Conservation (phyloP, 2,888 invertebrate genomes). For the Yponomeuta sedellus region DNA sequence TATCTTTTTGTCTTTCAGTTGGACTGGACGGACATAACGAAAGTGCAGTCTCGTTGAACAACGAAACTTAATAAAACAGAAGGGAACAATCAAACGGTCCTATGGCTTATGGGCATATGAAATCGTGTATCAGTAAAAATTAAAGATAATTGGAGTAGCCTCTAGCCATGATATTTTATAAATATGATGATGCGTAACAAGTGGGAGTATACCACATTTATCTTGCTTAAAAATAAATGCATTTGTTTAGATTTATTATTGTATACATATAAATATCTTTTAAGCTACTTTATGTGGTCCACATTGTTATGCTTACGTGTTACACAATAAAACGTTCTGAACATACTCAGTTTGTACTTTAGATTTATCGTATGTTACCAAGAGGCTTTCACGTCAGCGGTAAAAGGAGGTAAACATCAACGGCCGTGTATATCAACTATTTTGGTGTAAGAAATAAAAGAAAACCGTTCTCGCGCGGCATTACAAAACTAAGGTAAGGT, state of each 20-base stretch:
- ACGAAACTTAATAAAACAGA: too few species aligned
- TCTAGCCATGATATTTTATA: conserved; percentile 6
- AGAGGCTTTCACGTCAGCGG: conserved; percentile 13
- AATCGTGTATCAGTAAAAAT: neutral
- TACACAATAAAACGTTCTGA: conserved; percentile 50
- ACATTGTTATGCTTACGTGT: conserved; percentile 60
- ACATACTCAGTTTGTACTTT: conserved; percentile 59
- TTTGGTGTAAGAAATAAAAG: conserved; percentile 2
- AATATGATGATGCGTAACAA: neutral
- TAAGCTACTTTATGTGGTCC: conserved; percentile 45
- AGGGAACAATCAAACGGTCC: neutral
- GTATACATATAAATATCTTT: conserved; percentile 29
- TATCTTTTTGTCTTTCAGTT: too few species aligned
- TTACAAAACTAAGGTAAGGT: conserved; percentile 5
- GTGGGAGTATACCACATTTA: conserved; percentile 2
- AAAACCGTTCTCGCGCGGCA: neutral
- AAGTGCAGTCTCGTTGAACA: too few species aligned
- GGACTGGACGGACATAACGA: too few species aligned
- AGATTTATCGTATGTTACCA: conserved; percentile 42
- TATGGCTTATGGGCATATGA: neutral
- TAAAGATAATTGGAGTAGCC: conserved; percentile 4
- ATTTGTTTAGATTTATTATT: conserved; percentile 4
- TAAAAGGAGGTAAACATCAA: neutral
- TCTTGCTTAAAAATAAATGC: conserved; percentile 13
- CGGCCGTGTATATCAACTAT: neutral